Evolutionary conservation across 53 echinoderm and acorn worm species (phyloP).

Genomic region (Patiria pectinifera): DNA sequence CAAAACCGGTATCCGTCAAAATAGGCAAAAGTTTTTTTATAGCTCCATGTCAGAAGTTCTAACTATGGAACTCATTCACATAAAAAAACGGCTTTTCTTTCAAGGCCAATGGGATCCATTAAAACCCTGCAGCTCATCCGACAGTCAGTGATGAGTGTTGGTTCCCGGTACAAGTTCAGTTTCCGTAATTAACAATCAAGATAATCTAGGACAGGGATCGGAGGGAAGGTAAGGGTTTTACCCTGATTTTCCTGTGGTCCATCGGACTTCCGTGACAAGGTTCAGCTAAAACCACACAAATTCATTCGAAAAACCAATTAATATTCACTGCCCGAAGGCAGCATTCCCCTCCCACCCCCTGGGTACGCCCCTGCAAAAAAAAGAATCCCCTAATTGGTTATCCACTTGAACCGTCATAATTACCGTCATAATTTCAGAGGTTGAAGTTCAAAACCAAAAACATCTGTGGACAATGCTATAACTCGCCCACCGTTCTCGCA

Average conservation of each 20-base stretch:
- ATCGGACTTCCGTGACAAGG: background rate
- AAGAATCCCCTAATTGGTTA: background rate
- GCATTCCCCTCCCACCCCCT: background rate
- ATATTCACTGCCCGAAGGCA: background rate
- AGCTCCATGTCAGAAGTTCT: no score
- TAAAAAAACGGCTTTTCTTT: no score
- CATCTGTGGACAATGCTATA: background rate
- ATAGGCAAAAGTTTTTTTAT: no score
- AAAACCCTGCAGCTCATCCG: no score
- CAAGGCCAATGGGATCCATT: no score
- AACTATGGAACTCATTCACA: no score
- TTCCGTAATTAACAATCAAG: no score
- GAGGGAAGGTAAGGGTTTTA: background rate
- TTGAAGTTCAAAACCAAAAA: constrained; percentile 3
- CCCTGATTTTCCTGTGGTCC: background rate
- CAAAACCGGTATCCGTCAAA: background rate
- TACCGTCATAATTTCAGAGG: background rate
- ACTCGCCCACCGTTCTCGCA: background rate
- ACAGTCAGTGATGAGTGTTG: background rate
- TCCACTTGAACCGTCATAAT: background rate
- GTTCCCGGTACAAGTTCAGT: background rate
- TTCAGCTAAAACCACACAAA: background rate
- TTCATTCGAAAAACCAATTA: constrained; percentile 3
- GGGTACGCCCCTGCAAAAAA: background rate
- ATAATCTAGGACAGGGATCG: background rate